These are phyloP conservation scores for Ladona fulva DNA, from an alignment of 1,140 invertebrate genomes.

Conservation along the genomic window DNA sequence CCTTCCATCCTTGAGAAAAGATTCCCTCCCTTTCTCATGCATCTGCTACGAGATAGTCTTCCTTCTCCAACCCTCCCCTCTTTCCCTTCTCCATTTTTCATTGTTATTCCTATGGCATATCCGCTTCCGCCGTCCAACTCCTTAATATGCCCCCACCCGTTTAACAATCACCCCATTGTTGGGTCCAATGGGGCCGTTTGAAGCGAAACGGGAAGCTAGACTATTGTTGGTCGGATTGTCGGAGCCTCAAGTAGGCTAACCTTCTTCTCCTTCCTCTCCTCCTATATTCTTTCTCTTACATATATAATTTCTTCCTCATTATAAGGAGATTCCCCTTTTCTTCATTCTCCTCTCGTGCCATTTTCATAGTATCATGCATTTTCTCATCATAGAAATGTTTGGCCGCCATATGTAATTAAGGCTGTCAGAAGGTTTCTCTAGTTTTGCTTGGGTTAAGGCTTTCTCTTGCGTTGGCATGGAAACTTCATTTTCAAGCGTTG, in stretches of 20 bases:
- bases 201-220: background rate
- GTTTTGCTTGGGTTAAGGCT: too few species aligned
- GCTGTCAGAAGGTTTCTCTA: too few species aligned
- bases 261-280: background rate
- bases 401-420: too few species aligned
- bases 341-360: background rate
- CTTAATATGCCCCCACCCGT: background rate
- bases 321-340: background rate
- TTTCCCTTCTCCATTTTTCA: background rate
- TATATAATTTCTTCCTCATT: background rate
- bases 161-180: conserved; percentile 9
- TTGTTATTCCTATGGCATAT: background rate
- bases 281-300: background rate
- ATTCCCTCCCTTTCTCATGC: too few species aligned
- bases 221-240: background rate
- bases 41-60: too few species aligned
- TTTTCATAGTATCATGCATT: background rate
- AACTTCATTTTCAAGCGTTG: too few species aligned
- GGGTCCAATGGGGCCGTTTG: background rate
- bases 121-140: background rate
- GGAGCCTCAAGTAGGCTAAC: background rate
- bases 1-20: too few species aligned
- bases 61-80: too few species aligned
- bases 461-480: too few species aligned
- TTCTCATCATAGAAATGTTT: too few species aligned